Evolutionary conservation across 2,113 vertebrate genomes (phyloP).

Genomic region (Chrysochloris asiatica): DNA sequence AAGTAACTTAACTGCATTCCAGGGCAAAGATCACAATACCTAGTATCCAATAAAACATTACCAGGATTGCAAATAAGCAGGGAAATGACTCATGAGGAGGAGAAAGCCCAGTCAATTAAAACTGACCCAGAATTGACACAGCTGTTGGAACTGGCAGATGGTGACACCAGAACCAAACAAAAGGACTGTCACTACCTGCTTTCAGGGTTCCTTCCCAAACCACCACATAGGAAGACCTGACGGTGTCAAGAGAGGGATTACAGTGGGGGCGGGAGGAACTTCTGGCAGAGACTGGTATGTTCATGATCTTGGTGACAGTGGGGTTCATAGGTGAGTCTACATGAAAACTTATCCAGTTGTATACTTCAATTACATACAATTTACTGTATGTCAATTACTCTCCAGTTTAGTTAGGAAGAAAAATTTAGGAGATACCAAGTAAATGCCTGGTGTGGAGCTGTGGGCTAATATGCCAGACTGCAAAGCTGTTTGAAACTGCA

Average conservation of each 20-base stretch:
- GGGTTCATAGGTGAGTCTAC: neutral
- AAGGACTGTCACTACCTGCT: neutral
- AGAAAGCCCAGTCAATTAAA: conserved; percentile 31
- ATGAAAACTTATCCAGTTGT: neutral
- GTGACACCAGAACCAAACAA: neutral
- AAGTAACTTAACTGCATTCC: neutral
- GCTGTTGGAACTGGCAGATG: neutral
- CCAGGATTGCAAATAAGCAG: neutral
- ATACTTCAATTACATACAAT: neutral
- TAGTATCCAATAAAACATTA: neutral
- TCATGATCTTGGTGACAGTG: neutral
- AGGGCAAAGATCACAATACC: neutral
- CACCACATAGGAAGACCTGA: neutral
- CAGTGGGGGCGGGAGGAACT: neutral
- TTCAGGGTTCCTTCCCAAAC: neutral
- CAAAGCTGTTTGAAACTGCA: no score
- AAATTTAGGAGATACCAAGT: conserved; percentile 2
- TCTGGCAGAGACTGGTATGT: neutral
- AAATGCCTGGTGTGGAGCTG: neutral
- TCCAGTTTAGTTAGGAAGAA: neutral
- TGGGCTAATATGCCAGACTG: no score
- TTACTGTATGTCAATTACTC: neutral
- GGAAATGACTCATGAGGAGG: neutral
- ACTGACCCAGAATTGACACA: neutral
- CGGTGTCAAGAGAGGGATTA: neutral